Percentiles rank a stretch among this genome's conserved stretches.
phyloP scores from a whole-genome alignment of 2,113 vertebrate species.

The Hepsetus odoe region DNA sequence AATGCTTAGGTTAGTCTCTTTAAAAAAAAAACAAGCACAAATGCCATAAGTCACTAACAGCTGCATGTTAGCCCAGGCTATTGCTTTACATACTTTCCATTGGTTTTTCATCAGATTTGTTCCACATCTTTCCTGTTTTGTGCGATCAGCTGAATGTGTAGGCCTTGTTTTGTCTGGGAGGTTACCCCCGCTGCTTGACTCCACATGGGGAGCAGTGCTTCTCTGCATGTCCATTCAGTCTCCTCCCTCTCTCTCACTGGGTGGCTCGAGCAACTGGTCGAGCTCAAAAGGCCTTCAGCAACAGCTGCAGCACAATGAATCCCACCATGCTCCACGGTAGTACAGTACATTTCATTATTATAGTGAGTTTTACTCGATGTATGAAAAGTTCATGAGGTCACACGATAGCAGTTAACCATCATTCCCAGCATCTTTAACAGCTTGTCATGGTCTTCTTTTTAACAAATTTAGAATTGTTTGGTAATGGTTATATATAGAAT shows the following conservation, averaged over 20 bases:
- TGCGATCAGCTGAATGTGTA: not conserved
- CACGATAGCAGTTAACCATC: no score
- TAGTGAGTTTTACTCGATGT: not conserved
- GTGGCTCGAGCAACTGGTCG: constrained; percentile 49
- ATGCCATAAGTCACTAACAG: not conserved
- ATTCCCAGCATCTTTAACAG: no score
- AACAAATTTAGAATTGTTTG: no score
- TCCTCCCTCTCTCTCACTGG: constrained; percentile 15
- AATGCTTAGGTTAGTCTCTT: no score
- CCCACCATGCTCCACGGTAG: not conserved
- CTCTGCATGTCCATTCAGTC: constrained; percentile 26
- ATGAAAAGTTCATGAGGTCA: not conserved
- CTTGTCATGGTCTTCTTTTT: no score
- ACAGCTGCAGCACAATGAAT: constrained; percentile 47
- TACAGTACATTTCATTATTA: no score
- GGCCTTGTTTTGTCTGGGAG: constrained; percentile 20
- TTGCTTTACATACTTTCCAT: no score
- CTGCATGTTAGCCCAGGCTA: no score
- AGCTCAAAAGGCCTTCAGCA: constrained; percentile 14
- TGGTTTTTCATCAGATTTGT: no score
- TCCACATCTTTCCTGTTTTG: not conserved
- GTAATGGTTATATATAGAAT: no score
- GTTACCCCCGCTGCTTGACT: not conserved
- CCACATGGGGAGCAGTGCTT: constrained; percentile 6
- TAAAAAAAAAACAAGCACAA: no score